Evolutionary conservation across 64 coral and sea anemone genomes (phyloP).

Genomic region (Pocillopora verrucosa): DNA sequence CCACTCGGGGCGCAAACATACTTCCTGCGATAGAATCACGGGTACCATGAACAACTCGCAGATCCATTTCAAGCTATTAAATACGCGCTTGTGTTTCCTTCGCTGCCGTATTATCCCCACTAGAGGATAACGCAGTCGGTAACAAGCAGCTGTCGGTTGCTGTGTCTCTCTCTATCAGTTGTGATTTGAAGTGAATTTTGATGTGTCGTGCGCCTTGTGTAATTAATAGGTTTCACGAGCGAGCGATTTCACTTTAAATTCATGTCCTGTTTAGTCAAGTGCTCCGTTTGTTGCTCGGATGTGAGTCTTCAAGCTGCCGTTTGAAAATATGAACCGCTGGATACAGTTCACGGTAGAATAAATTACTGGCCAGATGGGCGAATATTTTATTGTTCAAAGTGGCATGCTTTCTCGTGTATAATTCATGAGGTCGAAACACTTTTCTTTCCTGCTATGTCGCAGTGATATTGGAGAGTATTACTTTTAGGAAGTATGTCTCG

Average conservation of each 20-base stretch:
- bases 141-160: slow-evolving; percentile 20
- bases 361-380: slow-evolving; percentile 21
- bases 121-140: slow-evolving; percentile 35
- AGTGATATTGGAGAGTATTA: slow-evolving; percentile 9
- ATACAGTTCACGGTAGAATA: slow-evolving; percentile 20
- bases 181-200: slow-evolving; percentile 47
- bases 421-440: slow-evolving; percentile 10
- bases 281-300: background rate
- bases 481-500: background rate
- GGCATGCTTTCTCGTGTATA: slow-evolving; percentile 33
- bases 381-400: slow-evolving; percentile 55
- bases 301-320: slow-evolving; percentile 3
- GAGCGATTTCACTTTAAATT: background rate
- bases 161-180: slow-evolving; percentile 19
- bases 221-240: slow-evolving; percentile 22
- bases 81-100: slow-evolving; percentile 27
- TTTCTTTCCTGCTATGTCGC: background rate
- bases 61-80: slow-evolving; percentile 23
- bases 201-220: background rate
- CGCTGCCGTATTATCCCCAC: slow-evolving; percentile 27
- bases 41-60: slow-evolving; percentile 27
- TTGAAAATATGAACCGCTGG: slow-evolving; percentile 44
- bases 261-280: background rate
- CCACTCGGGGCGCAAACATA: slow-evolving; percentile 8
- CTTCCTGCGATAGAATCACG: slow-evolving; percentile 17